phyloP scores from a whole-genome alignment of 2,888 invertebrate species.

The Trachelus stipa region DNA sequence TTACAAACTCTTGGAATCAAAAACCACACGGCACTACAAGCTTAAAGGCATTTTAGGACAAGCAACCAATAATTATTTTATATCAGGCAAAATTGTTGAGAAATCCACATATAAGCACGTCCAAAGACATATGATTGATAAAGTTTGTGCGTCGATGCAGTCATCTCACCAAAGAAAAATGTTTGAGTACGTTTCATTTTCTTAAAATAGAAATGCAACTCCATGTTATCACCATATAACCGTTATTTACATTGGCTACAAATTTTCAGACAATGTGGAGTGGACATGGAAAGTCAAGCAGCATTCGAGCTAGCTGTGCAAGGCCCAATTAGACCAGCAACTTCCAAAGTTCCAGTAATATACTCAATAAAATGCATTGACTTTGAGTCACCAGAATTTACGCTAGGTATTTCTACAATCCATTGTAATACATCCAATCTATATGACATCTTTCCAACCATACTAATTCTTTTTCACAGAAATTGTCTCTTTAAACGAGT shows the following conservation, averaged over 20 bases:
- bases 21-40: slow-evolving; percentile 78
- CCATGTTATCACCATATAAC: not conserved
- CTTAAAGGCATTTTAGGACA: slow-evolving; percentile 81
- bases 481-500: slow-evolving; percentile 88
- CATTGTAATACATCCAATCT: slow-evolving; percentile 1
- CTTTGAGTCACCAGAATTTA: slow-evolving; percentile 86
- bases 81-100: slow-evolving; percentile 78
- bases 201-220: not conserved
- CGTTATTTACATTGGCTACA: slow-evolving; percentile 7
- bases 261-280: slow-evolving; percentile 75
- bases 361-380: slow-evolving; percentile 88
- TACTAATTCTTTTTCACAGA: slow-evolving; percentile 72
- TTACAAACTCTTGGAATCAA: slow-evolving; percentile 71
- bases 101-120: slow-evolving; percentile 80
- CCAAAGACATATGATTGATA: slow-evolving; percentile 76
- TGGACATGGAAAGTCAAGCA: slow-evolving; percentile 86
- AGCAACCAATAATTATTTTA: slow-evolving; percentile 80
- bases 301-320: slow-evolving; percentile 89
- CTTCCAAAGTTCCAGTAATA: slow-evolving; percentile 78
- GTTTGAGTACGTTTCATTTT: slow-evolving; percentile 77
- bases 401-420: slow-evolving; percentile 73
- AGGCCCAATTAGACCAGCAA: slow-evolving; percentile 83
- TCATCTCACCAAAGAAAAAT: slow-evolving; percentile 87
- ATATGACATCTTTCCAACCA: slow-evolving; percentile 18
- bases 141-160: slow-evolving; percentile 82